Conservation (phyloP, 2,797 vertebrate genomes). For the Trachops cirrhosus region DNA sequence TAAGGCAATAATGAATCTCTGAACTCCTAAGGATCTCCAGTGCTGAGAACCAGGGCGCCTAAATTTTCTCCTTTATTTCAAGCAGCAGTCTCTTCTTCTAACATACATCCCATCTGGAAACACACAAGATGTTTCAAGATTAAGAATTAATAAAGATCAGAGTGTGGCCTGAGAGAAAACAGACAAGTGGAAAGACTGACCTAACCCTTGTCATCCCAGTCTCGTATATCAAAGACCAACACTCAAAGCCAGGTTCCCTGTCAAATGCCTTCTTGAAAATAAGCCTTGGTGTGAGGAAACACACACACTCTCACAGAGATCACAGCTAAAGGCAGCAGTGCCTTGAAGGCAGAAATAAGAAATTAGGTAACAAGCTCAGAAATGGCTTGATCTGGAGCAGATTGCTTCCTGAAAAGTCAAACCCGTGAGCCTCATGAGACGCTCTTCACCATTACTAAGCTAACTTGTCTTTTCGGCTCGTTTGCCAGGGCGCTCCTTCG, state of each 20-base stretch:
- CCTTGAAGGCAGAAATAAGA: background rate
- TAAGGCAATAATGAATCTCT: background rate
- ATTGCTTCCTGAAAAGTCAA: background rate
- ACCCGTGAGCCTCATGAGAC: background rate
- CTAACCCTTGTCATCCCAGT: background rate
- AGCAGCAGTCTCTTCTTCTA: background rate
- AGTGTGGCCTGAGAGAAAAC: background rate
- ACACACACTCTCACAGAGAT: background rate
- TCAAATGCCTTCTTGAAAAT: conserved; percentile 1
- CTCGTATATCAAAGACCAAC: background rate
- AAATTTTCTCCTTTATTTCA: background rate
- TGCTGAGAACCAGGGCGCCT: background rate
- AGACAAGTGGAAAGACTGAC: background rate
- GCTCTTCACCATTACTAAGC: background rate
- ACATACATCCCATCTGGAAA: background rate
- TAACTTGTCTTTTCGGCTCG: background rate
- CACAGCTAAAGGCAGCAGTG: background rate
- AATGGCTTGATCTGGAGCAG: background rate
- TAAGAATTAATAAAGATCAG: conserved; percentile 45
- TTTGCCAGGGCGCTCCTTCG: background rate
- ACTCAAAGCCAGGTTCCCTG: background rate
- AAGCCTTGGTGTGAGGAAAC: background rate
- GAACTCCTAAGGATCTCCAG: background rate
- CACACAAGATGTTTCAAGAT: background rate
- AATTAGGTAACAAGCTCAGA: background rate